A percentile compares a stretch with the other conserved stretches of the same genome.
phyloP scores from a whole-genome alignment of 2,797 vertebrate genomes.

The Triplophysa bombifrons region DNA sequence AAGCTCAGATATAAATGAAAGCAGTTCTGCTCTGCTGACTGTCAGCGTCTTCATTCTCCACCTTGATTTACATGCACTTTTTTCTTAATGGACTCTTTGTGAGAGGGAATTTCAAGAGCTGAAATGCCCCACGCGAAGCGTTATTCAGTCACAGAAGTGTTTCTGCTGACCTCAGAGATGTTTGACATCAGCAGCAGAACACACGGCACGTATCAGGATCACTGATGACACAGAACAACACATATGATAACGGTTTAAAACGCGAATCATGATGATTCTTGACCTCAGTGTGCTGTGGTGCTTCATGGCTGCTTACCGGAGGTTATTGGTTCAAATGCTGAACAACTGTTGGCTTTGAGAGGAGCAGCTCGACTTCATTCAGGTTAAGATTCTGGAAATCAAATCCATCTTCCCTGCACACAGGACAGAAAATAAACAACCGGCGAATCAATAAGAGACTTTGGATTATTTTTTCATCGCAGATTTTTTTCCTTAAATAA shows the following conservation, averaged over 20 bases:
- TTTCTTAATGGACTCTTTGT: conserved; percentile 60
- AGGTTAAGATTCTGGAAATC: neutral
- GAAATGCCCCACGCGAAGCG: conserved; percentile 42
- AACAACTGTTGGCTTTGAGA: no score
- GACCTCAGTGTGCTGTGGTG: neutral
- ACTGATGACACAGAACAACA: neutral
- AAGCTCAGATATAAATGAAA: conserved; percentile 59
- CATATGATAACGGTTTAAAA: no score
- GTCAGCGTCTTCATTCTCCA: conserved; percentile 50
- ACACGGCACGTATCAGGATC: neutral
- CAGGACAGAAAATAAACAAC: neutral
- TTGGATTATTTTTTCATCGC: no score
- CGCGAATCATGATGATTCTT: neutral
- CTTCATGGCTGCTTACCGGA: neutral
- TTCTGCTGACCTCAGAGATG: conserved; percentile 17
- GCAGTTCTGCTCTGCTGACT: conserved; percentile 60
- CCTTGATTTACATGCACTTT: conserved; percentile 59
- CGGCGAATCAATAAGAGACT: neutral
- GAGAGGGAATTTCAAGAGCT: conserved; percentile 18
- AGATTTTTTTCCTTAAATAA: no score
- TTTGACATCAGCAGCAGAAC: neutral
- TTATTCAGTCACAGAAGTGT: conserved; percentile 14
- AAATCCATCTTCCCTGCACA: neutral
- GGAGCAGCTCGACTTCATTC: neutral
- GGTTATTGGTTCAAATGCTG: neutral